Base-by-base conservation (phyloP, 2,888 invertebrate genomes). In the Seira sanloemensis region DNA sequence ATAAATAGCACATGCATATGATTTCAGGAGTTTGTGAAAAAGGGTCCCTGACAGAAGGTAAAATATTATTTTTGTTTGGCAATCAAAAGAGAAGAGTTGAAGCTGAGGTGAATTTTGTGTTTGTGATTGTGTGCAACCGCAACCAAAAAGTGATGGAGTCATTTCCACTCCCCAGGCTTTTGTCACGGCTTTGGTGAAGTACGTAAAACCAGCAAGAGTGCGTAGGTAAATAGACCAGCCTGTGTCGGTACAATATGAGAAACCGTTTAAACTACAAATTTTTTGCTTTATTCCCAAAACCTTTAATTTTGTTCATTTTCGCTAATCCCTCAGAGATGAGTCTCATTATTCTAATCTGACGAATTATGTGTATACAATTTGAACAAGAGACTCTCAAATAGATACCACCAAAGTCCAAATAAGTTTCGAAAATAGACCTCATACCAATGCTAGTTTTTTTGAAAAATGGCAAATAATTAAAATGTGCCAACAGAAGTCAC, bases 111-210 rank as follows among this genome's bases (percentile, higher is more conserved):
- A 69, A 23, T 73, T 79, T 66, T 72, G 73, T 72, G 72, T 82
- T 76, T 82, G 82, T 77, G 82, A 82, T 77, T 82, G 82, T 82
- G 82, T 82, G 76, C n/a, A 82, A 82, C 82, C 82, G 46, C 82
- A 82, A 77, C 81, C 81, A 65, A 81, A 75, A 65, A 76, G 37
- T 37, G 69, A 81, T 69, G 69, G 68, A 75, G 69, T 75, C 68
- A 75, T 81, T 81, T 69, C 81, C 69, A 75, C 71, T 69, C 74
- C 46, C 37, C 37, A 37, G 74, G 69, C 62, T 46, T 81, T 81
- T 82, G 76, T 76, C 82, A 77, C 67, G 72, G 72, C n/a, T n/a
- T n/a, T n/a, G 76, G 77, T 76, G 77, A 81, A 71, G 37, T 37
- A n/a, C 37, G 37, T 37, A 37, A 37, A 37, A 37, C 37, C 37